Evolutionary conservation across 2,888 invertebrate species (phyloP), one percentile per base, ranked within the genome.

Genomic region (Amphipoea oculea): DNA sequence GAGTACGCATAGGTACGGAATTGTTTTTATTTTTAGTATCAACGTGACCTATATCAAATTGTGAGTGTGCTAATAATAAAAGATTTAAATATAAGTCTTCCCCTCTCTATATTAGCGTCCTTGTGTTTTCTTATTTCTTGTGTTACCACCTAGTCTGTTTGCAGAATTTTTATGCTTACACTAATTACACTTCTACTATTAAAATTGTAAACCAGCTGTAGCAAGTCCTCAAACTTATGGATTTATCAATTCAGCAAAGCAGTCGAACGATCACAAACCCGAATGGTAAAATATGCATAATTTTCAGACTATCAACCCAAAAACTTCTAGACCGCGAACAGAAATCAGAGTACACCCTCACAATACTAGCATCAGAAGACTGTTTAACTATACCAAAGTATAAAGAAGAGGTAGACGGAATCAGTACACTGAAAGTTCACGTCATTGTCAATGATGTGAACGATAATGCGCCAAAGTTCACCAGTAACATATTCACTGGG

Each of bases 391-490:
- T 96, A 1, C 98, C 98, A 0, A 95, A 95, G 57, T 97, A 97
- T 85, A 94, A 97, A 74, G 97, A 96, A 76, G 96, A 96, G 67
- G 96, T 97, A 79, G 97, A 98, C 89, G 98, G 98, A 78, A 98
- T 98, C 87, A 98, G 98, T 23, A 95, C 98, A 3, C 95, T 99
- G 0, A 97, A 97, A 90, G 97, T 99, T 0, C 93, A 97, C 17
- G 96, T 99, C 0, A 97, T 97, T 77, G 98, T 99, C 0, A 95
- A 97, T 67, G 99, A 99, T 91, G 97, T 99, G 3, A 99, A 99
- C 92, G 99, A 99, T 91, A 99, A 99, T 94, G 97, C 98, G 0
- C 99, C 99, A 0, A 97, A 97, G 90, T 99, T 99, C 92, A 95
- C 97, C 5, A 98, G 98, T 82, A 97, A 98, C 86, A 97, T 99